These are phyloP conservation scores for Trinectes maculatus DNA, from an alignment of 2,113 vertebrate genomes.

Conservation along the genomic window DNA sequence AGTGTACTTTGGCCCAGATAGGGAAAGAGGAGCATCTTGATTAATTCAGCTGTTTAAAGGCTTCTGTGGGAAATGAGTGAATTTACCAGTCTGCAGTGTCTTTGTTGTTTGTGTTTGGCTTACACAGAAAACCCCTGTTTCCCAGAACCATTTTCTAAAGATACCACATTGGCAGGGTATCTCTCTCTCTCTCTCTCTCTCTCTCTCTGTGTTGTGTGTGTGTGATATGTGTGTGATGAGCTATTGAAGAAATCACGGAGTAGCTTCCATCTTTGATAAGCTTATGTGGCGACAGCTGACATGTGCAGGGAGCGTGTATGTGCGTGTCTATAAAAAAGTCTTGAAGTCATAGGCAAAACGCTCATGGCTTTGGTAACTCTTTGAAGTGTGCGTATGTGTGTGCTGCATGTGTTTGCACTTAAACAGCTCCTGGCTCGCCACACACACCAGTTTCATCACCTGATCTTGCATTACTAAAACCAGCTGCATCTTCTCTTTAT, in stretches of 20 bases:
- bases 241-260: slow-evolving; percentile 37
- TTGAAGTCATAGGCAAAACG: slow-evolving; percentile 9
- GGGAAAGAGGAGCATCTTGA: background rate
- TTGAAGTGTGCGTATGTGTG: background rate
- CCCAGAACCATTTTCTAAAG: background rate
- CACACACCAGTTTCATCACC: background rate
- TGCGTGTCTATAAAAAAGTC: background rate
- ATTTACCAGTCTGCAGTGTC: background rate
- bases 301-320: slow-evolving; percentile 7
- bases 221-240: background rate
- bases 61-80: background rate
- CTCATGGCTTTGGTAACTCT: slow-evolving; percentile 6
- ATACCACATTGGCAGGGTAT: no score
- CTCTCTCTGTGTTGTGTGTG: no score
- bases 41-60: slow-evolving; percentile 2
- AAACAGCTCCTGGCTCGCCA: background rate
- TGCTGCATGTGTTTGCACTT: background rate
- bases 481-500: background rate
- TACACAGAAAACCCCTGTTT: slow-evolving; percentile 11
- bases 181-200: no score
- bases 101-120: slow-evolving; percentile 1
- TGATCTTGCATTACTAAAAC: slow-evolving; percentile 1
- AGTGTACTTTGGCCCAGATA: slow-evolving; percentile 1
- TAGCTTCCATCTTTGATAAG: slow-evolving; percentile 40
- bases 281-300: slow-evolving; percentile 28